Evolutionary conservation across 2,113 vertebrate genomes (phyloP), one percentile per base, ranked within the genome.

Genomic region (Thunnus thynnus): DNA sequence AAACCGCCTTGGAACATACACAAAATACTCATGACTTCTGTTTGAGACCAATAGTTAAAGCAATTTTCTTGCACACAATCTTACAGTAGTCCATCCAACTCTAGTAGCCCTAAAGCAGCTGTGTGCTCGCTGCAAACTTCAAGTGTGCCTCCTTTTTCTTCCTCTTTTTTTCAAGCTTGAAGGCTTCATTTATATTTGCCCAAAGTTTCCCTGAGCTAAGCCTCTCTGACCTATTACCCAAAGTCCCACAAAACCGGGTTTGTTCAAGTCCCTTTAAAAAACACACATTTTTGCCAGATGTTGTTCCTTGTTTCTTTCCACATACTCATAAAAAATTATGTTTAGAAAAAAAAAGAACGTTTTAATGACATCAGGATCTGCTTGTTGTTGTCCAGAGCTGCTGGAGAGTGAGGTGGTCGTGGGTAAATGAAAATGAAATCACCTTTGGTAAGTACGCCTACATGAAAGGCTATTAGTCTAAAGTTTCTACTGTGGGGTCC

Each of bases 181-280:
- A 90, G 77, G 88, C 83, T 65, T 79, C 78, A 65, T 89, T 93
- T 92, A 91, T 93, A 88, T 90, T 92, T 91, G 85, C 72, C 86
- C 91, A 92, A 88, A 92, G 89, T 94, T 94, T 95, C 93, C 92
- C 88, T 94, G 92, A 94, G 93, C 92, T 94, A 88, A 94, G 91
- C 77, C 85, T 87, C 84, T 54, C 83, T 93, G 90, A 94, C 89
- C 93, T 92, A 92, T 91, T 93, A 94, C 91, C 92, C 87, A 92
- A 88, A 92, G 89, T 92, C 85, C 86, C 73, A 95, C 94, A 94
- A 92, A 92, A 92, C 91, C 63, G 1, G 84, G 90, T 93, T 92
- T 95, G 94, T 95, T 94, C 83, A 57, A 87, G 86, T 70, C 77
- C 81, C 85, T 92, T 92, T 85, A 91, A 91, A 79, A 84, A 82